These are phyloP conservation scores for Toxonevra muliebris DNA, from an alignment of 2,888 invertebrate species.

Conservation along the genomic window DNA sequence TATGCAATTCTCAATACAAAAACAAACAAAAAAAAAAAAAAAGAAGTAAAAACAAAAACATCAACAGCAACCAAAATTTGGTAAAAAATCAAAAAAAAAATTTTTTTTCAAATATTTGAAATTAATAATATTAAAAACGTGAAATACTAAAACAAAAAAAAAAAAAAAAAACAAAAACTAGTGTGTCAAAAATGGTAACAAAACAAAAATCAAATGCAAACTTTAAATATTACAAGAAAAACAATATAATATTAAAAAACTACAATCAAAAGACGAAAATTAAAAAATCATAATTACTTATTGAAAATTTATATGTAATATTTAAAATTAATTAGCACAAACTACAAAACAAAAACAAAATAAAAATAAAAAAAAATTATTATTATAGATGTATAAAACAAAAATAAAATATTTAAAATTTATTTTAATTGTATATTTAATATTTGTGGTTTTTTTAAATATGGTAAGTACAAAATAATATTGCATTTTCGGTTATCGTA, in stretches of 20 bases:
- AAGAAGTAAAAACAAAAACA: background rate
- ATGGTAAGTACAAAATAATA: background rate
- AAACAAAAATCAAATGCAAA: background rate
- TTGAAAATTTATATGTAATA: conserved; percentile 36
- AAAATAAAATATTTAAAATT: conserved; percentile 28
- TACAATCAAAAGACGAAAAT: background rate
- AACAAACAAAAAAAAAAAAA: conserved; percentile 12
- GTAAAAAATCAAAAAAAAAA: too few species aligned
- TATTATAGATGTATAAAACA: conserved; percentile 56
- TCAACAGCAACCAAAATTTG: too few species aligned
- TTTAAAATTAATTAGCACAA: conserved; percentile 55
- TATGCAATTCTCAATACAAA: background rate
- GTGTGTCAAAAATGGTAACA: background rate
- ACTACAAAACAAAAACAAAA: conserved; percentile 37
- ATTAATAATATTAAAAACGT: background rate
- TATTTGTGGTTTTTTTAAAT: background rate
- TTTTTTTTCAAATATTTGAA: background rate
- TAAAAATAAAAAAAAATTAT: conserved; percentile 23
- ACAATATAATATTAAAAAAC: conserved; percentile 44
- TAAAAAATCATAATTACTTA: conserved; percentile 40
- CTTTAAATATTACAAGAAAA: background rate
- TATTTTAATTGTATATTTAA: background rate
- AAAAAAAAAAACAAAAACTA: background rate
- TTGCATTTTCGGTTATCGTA: too few species aligned
- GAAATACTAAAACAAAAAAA: background rate